Percentiles rank a stretch among this genome's conserved stretches.
Evolutionary conservation across 2,888 invertebrate species (phyloP).

Genomic region (Drosophila formosana): DNA sequence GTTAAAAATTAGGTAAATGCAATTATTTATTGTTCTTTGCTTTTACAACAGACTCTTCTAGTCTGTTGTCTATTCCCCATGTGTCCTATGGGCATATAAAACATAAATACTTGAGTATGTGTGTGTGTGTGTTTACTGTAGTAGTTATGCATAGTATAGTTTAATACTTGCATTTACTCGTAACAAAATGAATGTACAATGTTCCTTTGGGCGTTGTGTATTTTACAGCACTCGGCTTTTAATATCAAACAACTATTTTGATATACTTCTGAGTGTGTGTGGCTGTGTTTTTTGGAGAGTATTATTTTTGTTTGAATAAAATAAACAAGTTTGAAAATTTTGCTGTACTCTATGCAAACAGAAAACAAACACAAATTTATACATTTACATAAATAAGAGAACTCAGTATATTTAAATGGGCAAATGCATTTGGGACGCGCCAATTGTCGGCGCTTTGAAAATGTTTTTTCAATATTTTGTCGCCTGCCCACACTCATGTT

Average conservation of each 20-base stretch:
- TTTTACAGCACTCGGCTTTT: conserved; percentile 38
- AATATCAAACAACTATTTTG: conserved; percentile 48
- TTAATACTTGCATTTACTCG: neutral
- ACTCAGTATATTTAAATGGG: conserved; percentile 10
- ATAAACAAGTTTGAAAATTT: conserved; percentile 45
- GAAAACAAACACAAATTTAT: conserved; percentile 19
- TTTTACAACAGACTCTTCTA: conserved; percentile 19
- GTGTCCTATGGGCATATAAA: conserved; percentile 8
- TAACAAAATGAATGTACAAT: conserved; percentile 1
- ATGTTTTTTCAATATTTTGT: conserved; percentile 74
- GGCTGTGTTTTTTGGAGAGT: neutral
- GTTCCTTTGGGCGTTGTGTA: conserved; percentile 26
- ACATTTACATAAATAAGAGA: conserved; percentile 43
- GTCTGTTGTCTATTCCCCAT: neutral
- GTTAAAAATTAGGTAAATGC: conserved; percentile 11
- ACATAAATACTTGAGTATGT: neutral
- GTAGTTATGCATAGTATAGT: too few relatives aligned
- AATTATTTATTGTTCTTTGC: conserved; percentile 21
- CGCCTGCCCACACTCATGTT: neutral
- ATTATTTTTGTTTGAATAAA: conserved; percentile 65
- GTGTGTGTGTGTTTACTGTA: neutral
- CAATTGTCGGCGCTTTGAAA: conserved; percentile 54
- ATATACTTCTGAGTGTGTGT: conserved; percentile 14
- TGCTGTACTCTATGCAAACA: conserved; percentile 1
- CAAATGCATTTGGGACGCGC: conserved; percentile 48